A percentile compares a stretch with the other conserved stretches of the same genome.
Evolutionary conservation across 2,888 invertebrate species (phyloP).

Genomic region (Drosophila eohydei): DNA sequence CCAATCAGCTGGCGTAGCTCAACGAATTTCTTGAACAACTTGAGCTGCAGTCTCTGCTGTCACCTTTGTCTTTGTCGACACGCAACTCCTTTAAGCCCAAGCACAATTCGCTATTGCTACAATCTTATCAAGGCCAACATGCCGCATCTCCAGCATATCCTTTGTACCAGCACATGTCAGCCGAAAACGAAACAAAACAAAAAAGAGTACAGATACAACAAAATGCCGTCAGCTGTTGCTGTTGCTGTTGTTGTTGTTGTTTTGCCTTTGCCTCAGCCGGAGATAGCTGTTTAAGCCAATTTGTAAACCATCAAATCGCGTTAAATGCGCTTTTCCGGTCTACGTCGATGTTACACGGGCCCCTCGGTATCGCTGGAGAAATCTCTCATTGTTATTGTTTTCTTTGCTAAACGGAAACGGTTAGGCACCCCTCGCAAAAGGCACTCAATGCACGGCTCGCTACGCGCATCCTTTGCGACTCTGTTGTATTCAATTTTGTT

Average conservation of each 20-base stretch:
- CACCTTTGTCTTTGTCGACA: constrained; percentile 31
- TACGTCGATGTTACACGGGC: constrained; percentile 22
- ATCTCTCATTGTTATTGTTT: constrained; percentile 77
- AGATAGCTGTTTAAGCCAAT: constrained; percentile 78
- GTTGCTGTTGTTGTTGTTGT: constrained; percentile 20
- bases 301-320: constrained; percentile 82
- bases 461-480: constrained; percentile 46
- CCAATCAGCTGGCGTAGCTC: constrained; percentile 36
- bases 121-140: constrained; percentile 68
- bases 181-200: constrained; percentile 8
- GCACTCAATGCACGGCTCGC: constrained; percentile 34
- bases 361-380: constrained; percentile 48
- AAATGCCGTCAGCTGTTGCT: constrained; percentile 55
- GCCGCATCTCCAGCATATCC: constrained; percentile 60
- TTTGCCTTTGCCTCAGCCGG: constrained; percentile 32
- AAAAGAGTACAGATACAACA: constrained; percentile 41
- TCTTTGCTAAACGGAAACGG: constrained; percentile 80
- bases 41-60: constrained; percentile 8
- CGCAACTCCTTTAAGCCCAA: constrained; percentile 29
- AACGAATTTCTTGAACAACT: constrained; percentile 33
- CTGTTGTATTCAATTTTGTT: constrained; percentile 24
- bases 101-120: constrained; percentile 30
- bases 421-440: constrained; percentile 62
- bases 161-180: constrained; percentile 42
- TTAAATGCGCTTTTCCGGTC: constrained; percentile 80